A percentile compares a stretch with the other conserved stretches of the same genome.
Conservation (phyloP, 1,140 invertebrate species). For the Drosophila aff. region DNA sequence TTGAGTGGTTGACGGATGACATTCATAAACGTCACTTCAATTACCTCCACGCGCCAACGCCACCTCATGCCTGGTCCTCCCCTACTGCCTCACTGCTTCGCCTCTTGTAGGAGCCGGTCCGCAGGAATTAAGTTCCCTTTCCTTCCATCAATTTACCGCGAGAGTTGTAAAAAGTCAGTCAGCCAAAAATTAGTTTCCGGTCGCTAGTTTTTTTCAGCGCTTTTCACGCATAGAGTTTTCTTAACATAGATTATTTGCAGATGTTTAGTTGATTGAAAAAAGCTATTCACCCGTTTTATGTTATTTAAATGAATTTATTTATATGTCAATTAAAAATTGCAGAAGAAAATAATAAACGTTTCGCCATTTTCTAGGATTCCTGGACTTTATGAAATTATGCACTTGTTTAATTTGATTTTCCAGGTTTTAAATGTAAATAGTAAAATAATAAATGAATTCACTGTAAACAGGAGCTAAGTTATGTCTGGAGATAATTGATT, state of each 20-base stretch:
- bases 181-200: conserved; percentile 60
- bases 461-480: background rate
- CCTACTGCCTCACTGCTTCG: background rate
- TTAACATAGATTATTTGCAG: conserved; percentile 17
- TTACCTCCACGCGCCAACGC: conserved; percentile 82
- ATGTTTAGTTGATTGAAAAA: background rate
- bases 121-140: conserved; percentile 6
- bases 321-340: background rate
- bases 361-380: background rate
- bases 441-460: background rate
- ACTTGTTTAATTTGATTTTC: background rate
- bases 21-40: conserved; percentile 83
- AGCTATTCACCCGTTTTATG: background rate
- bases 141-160: conserved; percentile 53
- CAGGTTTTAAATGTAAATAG: background rate
- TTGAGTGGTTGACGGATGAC: conserved; percentile 82
- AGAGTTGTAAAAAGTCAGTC: conserved; percentile 72
- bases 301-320: background rate
- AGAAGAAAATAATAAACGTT: background rate
- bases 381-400: background rate
- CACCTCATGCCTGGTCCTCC: conserved; percentile 21
- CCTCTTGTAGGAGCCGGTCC: conserved; percentile 1
- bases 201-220: conserved; percentile 26
- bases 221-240: conserved; percentile 9
- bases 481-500: no score